Evolutionary conservation across 2,888 invertebrate genomes (phyloP).

Genomic region (Cryptocephalus moraei): DNA sequence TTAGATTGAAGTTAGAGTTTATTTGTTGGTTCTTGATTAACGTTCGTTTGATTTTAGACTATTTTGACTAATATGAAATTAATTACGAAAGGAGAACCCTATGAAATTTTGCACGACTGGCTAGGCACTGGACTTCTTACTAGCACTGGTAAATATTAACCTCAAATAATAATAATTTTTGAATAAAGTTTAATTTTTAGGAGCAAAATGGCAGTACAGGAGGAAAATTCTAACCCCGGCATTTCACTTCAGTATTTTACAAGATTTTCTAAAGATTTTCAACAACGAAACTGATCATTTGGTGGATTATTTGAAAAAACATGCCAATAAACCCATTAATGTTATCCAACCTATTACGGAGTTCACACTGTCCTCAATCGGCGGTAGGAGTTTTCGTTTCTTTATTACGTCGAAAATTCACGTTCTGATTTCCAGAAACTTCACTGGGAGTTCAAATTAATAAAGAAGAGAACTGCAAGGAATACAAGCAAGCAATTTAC

Average conservation of each 20-base stretch:
- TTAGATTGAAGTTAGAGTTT: too few species aligned
- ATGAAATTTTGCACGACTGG: constrained; percentile 10
- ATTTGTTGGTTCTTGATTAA: too few species aligned
- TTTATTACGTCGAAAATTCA: too few species aligned
- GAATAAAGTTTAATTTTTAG: constrained; percentile 3
- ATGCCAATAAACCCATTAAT: constrained; percentile 8
- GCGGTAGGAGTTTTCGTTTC: constrained; percentile 7
- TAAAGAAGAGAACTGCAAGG: constrained; percentile 2
- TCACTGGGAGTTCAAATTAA: constrained; percentile 6
- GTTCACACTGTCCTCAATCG: constrained; percentile 15
- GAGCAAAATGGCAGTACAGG: constrained; percentile 15
- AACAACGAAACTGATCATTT: constrained; percentile 15
- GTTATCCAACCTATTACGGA: constrained; percentile 14
- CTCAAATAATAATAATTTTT: too few species aligned
- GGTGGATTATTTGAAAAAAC: constrained; percentile 6
- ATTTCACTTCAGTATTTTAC: constrained; percentile 18
- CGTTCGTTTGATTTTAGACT: constrained; percentile 4
- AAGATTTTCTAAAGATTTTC: constrained; percentile 15
- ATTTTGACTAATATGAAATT: constrained; percentile 9
- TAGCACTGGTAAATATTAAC: constrained; percentile 3
- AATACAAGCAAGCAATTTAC: constrained; percentile 13
- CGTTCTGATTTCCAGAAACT: constrained; percentile 4
- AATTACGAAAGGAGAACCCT: constrained; percentile 7
- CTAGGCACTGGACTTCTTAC: constrained; percentile 12
- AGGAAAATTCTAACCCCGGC: constrained; percentile 18